phyloP scores from a whole-genome alignment of 2,888 invertebrate genomes.

The Netelia inedita region DNA sequence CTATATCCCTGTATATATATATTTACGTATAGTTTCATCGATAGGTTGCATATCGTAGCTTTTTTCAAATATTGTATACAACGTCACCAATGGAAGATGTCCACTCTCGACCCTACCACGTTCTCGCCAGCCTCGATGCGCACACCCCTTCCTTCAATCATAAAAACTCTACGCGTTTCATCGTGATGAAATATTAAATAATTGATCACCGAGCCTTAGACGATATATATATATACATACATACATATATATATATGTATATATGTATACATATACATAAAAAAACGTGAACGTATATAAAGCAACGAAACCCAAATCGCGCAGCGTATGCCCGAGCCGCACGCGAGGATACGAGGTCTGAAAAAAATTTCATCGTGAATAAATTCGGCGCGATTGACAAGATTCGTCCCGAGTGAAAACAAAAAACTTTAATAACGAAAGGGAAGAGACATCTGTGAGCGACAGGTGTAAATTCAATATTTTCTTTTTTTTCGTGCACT shows the following conservation, averaged over 20 bases:
- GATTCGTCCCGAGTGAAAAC: not conserved
- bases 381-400: not conserved
- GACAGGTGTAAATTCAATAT: not conserved
- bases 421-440: not conserved
- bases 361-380: not conserved
- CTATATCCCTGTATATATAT: not conserved
- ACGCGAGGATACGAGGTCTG: not conserved
- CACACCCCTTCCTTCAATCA: not conserved
- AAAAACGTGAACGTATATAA: conserved; percentile 4
- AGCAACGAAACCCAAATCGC: not conserved
- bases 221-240: not conserved
- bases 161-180: conserved; percentile 25
- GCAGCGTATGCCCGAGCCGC: not conserved
- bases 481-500: not conserved
- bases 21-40: not conserved
- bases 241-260: not conserved
- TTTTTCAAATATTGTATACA: not conserved
- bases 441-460: not conserved
- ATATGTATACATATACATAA: not conserved
- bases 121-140: conserved; percentile 10
- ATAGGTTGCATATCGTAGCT: not conserved
- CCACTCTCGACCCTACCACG: not conserved
- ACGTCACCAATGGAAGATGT: not conserved
- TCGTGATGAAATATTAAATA: conserved; percentile 44
- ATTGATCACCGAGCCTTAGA: conserved; percentile 18